Percentiles rank a stretch among this genome's conserved stretches.
Conservation (phyloP, 2,113 vertebrate species). For the Halcyon malimbica region DNA sequence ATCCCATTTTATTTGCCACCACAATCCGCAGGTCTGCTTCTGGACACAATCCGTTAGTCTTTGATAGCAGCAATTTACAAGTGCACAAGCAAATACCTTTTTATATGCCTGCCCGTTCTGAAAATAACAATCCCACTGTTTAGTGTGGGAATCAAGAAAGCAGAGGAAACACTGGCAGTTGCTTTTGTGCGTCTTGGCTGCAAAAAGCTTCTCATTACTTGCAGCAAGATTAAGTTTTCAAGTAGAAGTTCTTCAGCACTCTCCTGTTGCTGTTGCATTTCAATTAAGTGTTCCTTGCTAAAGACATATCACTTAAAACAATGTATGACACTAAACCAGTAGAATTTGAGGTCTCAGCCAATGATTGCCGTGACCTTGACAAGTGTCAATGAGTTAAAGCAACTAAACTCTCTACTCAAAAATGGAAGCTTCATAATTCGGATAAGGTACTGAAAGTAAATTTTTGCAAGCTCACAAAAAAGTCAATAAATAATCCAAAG, state of each 20-base stretch:
- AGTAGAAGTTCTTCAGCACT: background rate
- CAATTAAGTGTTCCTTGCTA: background rate
- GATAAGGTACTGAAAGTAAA: background rate
- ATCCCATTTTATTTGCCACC: background rate
- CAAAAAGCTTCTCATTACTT: background rate
- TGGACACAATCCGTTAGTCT: background rate
- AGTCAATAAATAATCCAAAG: background rate
- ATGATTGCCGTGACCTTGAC: background rate
- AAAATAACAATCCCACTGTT: background rate
- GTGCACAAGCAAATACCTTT: background rate
- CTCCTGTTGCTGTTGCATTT: background rate
- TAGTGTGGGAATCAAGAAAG: background rate
- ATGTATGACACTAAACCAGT: rapidly evolving
- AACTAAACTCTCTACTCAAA: background rate
- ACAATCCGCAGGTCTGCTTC: background rate
- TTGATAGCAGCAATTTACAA: background rate
- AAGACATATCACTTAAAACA: background rate
- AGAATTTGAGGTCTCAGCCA: background rate
- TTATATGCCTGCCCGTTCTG: too few species aligned
- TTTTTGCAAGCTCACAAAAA: background rate
- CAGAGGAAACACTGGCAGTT: background rate
- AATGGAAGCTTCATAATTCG: background rate
- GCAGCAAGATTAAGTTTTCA: background rate
- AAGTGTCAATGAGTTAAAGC: background rate
- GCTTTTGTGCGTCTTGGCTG: background rate